Evolutionary conservation across 2,113 vertebrate species (phyloP).

Genomic region (Corythoichthys intestinalis): DNA sequence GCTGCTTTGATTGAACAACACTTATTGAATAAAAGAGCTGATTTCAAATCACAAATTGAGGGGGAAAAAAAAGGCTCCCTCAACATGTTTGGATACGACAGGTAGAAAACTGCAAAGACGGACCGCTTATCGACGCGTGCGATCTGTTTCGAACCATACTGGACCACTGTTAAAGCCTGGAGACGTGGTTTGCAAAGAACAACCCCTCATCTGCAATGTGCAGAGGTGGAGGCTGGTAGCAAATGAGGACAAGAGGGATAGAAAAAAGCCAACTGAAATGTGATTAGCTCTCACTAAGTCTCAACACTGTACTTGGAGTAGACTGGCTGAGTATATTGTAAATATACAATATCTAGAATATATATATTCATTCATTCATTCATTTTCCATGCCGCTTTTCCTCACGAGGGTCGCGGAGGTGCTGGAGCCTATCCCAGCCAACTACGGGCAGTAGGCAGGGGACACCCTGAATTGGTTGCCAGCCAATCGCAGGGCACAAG

Average conservation of each 20-base stretch:
- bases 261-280: constrained; percentile 4
- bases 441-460: too few species aligned
- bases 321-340: too few species aligned
- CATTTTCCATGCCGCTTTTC: too few species aligned
- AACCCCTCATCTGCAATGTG: constrained; percentile 57
- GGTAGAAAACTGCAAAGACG: constrained; percentile 30
- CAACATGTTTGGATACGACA: constrained; percentile 26
- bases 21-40: too few species aligned
- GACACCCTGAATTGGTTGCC: too few species aligned
- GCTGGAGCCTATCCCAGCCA: too few species aligned
- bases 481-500: too few species aligned
- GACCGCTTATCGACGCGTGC: constrained; percentile 32
- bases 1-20: too few species aligned
- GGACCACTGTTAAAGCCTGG: constrained; percentile 54
- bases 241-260: constrained; percentile 19
- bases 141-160: constrained; percentile 52
- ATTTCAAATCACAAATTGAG: too few species aligned
- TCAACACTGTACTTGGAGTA: not conserved
- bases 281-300: not conserved
- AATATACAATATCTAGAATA: too few species aligned
- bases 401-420: too few species aligned
- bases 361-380: too few species aligned
- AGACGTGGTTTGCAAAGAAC: constrained; percentile 37
- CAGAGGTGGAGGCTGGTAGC: constrained; percentile 29
- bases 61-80: not conserved